Conservation (phyloP, 53 echinoderm and acorn worm species). For the Holothuria scabra region DNA sequence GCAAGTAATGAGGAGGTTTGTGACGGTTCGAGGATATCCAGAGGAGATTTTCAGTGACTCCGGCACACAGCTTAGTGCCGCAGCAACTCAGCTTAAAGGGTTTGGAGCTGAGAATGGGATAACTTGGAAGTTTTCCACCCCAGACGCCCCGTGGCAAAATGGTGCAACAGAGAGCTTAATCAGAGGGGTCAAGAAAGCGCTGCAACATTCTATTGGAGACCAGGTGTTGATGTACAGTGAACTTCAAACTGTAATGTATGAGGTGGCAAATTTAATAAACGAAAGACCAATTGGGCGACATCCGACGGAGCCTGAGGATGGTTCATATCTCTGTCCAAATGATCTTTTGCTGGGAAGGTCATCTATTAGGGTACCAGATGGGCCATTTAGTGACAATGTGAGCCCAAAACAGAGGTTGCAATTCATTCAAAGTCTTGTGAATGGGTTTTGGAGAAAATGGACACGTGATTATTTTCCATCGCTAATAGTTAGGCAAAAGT, state of each 20-base stretch:
- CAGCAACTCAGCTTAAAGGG: slow-evolving; percentile 31
- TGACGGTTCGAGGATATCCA: slow-evolving; percentile 53
- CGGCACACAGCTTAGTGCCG: slow-evolving; percentile 55
- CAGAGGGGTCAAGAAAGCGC: slow-evolving; percentile 51
- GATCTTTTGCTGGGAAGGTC: slow-evolving; percentile 38
- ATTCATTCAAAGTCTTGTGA: slow-evolving; percentile 56
- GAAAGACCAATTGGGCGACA: slow-evolving; percentile 55
- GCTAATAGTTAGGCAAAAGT: slow-evolving; percentile 55
- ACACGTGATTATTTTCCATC: slow-evolving; percentile 60
- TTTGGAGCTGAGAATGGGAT: slow-evolving; percentile 37
- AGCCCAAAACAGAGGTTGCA: slow-evolving; percentile 49
- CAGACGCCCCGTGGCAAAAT: slow-evolving; percentile 48
- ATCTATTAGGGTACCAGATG: slow-evolving; percentile 44
- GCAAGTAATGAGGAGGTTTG: slow-evolving; percentile 56
- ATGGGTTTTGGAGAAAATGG: slow-evolving; percentile 63
- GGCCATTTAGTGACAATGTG: slow-evolving; percentile 49
- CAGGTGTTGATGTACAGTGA: slow-evolving; percentile 43
- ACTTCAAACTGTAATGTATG: slow-evolving; percentile 54
- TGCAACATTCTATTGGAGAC: slow-evolving; percentile 43
- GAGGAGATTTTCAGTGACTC: slow-evolving; percentile 56
- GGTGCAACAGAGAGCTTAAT: slow-evolving; percentile 47
- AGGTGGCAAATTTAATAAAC: slow-evolving; percentile 53
- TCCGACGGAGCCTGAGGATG: slow-evolving; percentile 49
- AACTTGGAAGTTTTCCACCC: slow-evolving; percentile 48
- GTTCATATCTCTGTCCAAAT: slow-evolving; percentile 33